Evolutionary conservation across 2,888 invertebrate species (phyloP), one percentile per base, ranked within the genome.

Genomic region (Leucania comma): DNA sequence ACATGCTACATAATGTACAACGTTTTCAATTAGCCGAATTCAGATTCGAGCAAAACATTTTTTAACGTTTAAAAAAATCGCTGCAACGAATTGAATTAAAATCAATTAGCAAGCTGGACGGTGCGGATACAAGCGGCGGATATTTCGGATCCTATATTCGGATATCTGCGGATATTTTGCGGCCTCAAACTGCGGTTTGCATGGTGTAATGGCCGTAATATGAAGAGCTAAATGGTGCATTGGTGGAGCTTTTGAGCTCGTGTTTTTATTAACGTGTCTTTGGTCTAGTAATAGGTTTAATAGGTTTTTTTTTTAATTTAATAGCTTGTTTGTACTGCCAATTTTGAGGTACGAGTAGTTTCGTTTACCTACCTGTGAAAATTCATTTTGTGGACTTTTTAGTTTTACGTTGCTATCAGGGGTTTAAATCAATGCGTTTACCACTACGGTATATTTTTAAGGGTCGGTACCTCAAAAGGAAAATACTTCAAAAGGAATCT

Each of bases 61-160:
- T 62, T 3, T 51, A 56, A n/a, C 70, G 24, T 51, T 66, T n/a
- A 38, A 71, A 79, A 42, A 78, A 70, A 79, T 59, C 51, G 9
- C 61, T 60, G 53, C 46, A 20, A 0, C 64, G 20, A 68, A 63
- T 75, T 48, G n/a, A 62, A 75, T 71, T 68, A 48, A 65, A 71
- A 75, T 75, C 75, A 79, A 80, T 80, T 75, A 59, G 61, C 61
- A n/a, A 53, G 51, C 50, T 46, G 51, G 10, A 8, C 32, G 51
- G 56, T 54, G 51, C 63, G 42, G 46, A 53, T 51, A 14, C 35
- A 14, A 48, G 61, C 24, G 50, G 68, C 66, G 74, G 66, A 60
- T 79, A 74, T 67, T 72, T 74, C 38, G 69, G 60, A 69, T 60
- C n/a, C 6, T 29, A 77, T 58, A 17, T 64, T 38, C 51, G 70